Base-by-base conservation (phyloP, 1,140 invertebrate genomes). In the Philotrypesis tridentata region DNA sequence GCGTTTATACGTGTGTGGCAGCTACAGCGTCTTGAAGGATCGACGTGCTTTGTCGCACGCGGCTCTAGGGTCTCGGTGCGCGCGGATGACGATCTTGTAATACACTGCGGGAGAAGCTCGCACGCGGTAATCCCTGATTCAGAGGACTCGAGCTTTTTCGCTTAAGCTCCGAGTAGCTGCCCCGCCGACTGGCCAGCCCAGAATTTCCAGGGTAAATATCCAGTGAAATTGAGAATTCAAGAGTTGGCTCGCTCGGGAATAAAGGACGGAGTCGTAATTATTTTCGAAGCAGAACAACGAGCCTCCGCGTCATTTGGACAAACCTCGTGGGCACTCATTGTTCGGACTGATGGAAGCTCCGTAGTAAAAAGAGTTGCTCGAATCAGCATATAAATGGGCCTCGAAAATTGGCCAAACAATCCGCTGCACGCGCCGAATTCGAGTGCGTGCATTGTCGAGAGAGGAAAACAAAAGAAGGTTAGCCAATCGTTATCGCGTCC, bases 11-110 rank as follows among this genome's bases (percentile, higher is more conserved):
- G 61, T 65, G 27, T 25, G 71, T 72, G 11, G 7, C 27, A n/a
- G n/a, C n/a, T n/a, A n/a, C 12, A 48, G 27, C 80, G 85, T 88
- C 86, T 88, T 88, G 87, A 87, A 83, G 86, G 87, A 88, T 88
- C 61, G 27, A 65, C 27, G 23, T 68, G 75, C 40, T 70, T 61
- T 37, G 43, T n/a, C 21, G 27, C 61, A 12, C 4, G n/a, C n/a
- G 14, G 21, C 67, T 68, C 27, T 55, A 48, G 27, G 60, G 21
- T 31, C n/a, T n/a, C n/a, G n/a, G 48, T 48, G 29, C 27, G 17
- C 43, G 12, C 61, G 25, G 27, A 65, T 65, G 9, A 21, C 48
- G 55, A 63, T 63, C 48, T 79, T 65, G n/a, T 63, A 63, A 27
- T 63, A 7, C 7, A 33, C 61, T 48, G n/a, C n/a, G 65, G 31